These are phyloP conservation scores for Bembecia ichneumoniformis DNA, from an alignment of 2,888 invertebrate species.

Conservation along the genomic window DNA sequence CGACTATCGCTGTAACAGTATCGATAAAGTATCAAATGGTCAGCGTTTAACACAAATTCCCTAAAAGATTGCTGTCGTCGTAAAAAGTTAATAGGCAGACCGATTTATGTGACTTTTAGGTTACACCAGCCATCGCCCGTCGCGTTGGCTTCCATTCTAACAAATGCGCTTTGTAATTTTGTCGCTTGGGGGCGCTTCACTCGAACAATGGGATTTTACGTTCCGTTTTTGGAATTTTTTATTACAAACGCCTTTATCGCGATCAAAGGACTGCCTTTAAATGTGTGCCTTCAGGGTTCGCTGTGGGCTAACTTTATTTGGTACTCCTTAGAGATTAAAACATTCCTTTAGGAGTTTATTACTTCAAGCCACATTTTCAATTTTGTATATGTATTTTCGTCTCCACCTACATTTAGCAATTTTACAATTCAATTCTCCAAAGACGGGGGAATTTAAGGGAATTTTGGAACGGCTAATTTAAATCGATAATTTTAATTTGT, in stretches of 20 bases:
- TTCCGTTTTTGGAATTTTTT: conserved; percentile 30
- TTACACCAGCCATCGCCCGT: conserved; percentile 10
- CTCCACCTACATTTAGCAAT: too few species aligned
- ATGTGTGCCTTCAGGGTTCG: conserved; percentile 17
- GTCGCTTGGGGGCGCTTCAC: conserved; percentile 23
- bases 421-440: too few species aligned
- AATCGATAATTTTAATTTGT: too few species aligned
- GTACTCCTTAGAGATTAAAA: too few species aligned
- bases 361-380: too few species aligned
- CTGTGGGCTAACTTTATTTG: conserved; percentile 3
- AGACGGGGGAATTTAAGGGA: too few species aligned
- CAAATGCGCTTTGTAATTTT: conserved; percentile 30
- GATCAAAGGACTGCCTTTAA: conserved; percentile 33
- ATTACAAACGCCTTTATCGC: conserved; percentile 27
- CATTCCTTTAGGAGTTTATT: too few species aligned
- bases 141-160: conserved; percentile 16
- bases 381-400: too few species aligned
- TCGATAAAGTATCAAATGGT: conserved; percentile 13
- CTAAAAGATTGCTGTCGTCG: conserved; percentile 20
- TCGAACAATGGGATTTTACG: conserved; percentile 35
- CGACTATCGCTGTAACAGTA: not conserved
- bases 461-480: too few species aligned
- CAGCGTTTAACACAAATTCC: not conserved
- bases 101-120: conserved; percentile 34
- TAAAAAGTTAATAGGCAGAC: conserved; percentile 40